Evolutionary conservation across 2,888 invertebrate species (phyloP), one percentile per base, ranked within the genome.

Genomic region (Melinaea menophilus): DNA sequence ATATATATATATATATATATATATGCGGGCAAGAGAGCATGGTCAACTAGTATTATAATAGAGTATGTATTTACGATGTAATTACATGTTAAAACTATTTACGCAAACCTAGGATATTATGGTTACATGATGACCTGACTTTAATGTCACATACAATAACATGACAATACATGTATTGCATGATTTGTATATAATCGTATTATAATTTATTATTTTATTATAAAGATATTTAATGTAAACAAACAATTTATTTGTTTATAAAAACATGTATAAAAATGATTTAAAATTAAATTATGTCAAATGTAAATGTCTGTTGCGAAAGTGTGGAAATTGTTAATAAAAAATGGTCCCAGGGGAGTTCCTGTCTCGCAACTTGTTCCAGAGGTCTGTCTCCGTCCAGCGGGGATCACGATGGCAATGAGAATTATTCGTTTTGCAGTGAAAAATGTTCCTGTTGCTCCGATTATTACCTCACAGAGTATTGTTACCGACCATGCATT

Each of bases 351-450:
- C 67, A 69, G n/a, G 77, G 77, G 33, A 75, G 70, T 54, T 63
- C 71, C 11, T 63, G 72, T 35, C 77, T 75, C 2, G 79, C 88
- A 0, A 80, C 88, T 5, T 88, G 87, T 7, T 88, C 87, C 3
- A 76, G 80, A 41, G 84, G 82, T 1, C 64, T 82, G 31, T 77
- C 81, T 12, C 76, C 72, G 57, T 82, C 79, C 2, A 82, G 81
- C 61, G 84, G 81, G 2, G 83, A 85, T 66, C 78, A 63, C 62
- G 79, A 80, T 46, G 72, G 64, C 37, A 74, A 72, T 61, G 80
- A 79, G 3, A 68, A 70, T 1, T 72, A 70, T 61, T 79, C 80
- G 2, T 72, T 69, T 56, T 78, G 75, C 65, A 75, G 76, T 61
- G 75, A 70, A 4, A 66, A 69, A 58, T 82, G 80, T 71, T 82